A percentile compares a stretch with the other conserved stretches of the same genome.
Evolutionary conservation across 2,797 vertebrate species (phyloP).

Genomic region (Podarcis lilfordi): DNA sequence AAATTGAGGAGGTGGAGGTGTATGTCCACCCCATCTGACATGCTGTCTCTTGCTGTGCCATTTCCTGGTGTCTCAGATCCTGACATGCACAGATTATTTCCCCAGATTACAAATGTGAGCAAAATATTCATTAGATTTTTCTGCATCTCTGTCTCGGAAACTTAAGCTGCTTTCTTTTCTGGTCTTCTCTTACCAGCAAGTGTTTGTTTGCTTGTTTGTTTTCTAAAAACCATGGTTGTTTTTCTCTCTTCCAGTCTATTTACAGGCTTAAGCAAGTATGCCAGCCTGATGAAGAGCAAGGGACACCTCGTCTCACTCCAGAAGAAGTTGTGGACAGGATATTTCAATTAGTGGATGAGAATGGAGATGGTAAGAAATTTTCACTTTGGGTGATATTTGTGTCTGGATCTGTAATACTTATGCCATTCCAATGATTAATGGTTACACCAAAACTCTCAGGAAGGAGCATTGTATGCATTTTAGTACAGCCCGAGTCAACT

Average conservation of each 20-base stretch:
- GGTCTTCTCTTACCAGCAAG: background rate
- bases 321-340: constrained; percentile 97
- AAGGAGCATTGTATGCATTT: background rate
- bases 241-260: constrained; percentile 83
- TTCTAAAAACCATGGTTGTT: background rate
- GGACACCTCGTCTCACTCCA: constrained; percentile 85
- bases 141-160: background rate
- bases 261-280: constrained; percentile 94
- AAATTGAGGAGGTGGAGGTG: background rate
- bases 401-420: background rate
- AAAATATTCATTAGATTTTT: background rate
- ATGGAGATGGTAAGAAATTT: constrained; percentile 89
- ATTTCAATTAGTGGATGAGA: constrained; percentile 95
- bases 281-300: constrained; percentile 80
- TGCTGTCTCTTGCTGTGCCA: background rate
- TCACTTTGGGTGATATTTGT: background rate
- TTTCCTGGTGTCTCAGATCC: background rate
- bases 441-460: rapidly evolving
- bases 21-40: background rate
- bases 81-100: background rate
- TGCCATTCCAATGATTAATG: background rate
- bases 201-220: background rate
- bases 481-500: background rate
- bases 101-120: background rate
- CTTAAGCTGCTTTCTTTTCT: background rate